Evolutionary conservation across 2,888 invertebrate genomes (phyloP).

Genomic region (Bombyx huttoni): DNA sequence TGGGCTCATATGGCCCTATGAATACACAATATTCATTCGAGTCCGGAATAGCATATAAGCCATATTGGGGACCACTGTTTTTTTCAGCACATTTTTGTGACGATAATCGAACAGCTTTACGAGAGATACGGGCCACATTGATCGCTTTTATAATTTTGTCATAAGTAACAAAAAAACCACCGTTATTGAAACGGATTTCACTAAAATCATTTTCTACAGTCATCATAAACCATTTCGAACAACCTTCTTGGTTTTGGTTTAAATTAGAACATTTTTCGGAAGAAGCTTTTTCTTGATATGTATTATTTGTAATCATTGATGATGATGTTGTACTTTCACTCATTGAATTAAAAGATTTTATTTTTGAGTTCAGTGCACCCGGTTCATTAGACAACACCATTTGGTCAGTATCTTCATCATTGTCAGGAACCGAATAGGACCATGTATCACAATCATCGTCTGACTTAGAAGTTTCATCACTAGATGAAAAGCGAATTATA

Average conservation of each 20-base stretch:
- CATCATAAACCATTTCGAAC: constrained; percentile 71
- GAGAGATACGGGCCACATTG: constrained; percentile 49
- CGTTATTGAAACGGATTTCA: constrained; percentile 61
- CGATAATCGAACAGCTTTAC: constrained; percentile 62
- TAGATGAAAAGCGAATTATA: not conserved
- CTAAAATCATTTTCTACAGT: constrained; percentile 67
- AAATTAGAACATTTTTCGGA: not conserved
- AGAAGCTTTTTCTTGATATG: not conserved
- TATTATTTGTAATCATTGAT: too few species aligned
- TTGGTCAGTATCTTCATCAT: not conserved
- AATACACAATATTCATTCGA: constrained; percentile 40
- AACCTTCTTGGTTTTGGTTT: not conserved
- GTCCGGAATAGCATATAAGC: constrained; percentile 55
- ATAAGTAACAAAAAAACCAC: constrained; percentile 66
- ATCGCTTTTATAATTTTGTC: constrained; percentile 63
- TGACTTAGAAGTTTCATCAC: not conserved
- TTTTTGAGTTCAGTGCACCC: not conserved
- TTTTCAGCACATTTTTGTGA: constrained; percentile 32
- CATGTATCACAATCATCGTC: not conserved
- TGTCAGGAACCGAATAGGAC: not conserved
- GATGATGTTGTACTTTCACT: not conserved
- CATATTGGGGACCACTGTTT: constrained; percentile 38
- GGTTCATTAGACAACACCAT: not conserved
- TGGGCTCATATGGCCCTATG: constrained; percentile 54
- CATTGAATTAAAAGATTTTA: not conserved